phyloP scores from a whole-genome alignment of 2,797 vertebrate genomes.

The Spinus olivaceus region DNA sequence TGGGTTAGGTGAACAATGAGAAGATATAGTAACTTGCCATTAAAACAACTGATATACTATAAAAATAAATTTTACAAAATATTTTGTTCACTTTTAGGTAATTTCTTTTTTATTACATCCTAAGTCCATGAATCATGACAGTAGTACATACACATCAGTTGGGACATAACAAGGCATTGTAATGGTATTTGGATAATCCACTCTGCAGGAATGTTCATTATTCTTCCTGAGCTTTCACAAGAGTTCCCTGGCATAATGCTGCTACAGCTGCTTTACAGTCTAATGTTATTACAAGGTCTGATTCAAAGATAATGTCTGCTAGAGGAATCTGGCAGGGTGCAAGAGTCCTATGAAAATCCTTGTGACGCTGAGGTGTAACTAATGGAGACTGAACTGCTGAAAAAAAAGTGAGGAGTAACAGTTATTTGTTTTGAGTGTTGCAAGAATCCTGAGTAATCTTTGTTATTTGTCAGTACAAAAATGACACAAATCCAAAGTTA shows the following conservation, averaged over 20 bases:
- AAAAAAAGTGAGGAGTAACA: not conserved
- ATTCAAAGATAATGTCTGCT: constrained; percentile 47
- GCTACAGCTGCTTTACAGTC: constrained; percentile 51
- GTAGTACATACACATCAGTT: not conserved
- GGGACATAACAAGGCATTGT: not conserved
- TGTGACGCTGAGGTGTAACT: not conserved
- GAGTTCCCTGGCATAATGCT: constrained; percentile 49
- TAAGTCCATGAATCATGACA: not conserved
- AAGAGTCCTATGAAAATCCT: not conserved
- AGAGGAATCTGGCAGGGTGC: constrained; percentile 20
- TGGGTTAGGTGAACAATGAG: not conserved
- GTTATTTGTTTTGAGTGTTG: not conserved
- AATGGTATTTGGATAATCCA: constrained; percentile 40
- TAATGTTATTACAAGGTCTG: constrained; percentile 50
- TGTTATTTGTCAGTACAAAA: not conserved
- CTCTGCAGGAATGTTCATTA: constrained; percentile 40
- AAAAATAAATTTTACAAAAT: not conserved
- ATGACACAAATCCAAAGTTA: not conserved
- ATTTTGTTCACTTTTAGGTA: not conserved
- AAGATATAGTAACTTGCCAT: not conserved
- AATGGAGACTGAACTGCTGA: not conserved
- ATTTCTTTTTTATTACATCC: not conserved
- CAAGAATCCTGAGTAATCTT: not conserved
- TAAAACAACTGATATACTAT: not conserved
- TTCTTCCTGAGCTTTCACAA: constrained; percentile 54